These are phyloP conservation scores for Zoanthus sociatus DNA, from an alignment of 92 coral and sea anemone species.

Conservation along the genomic window DNA sequence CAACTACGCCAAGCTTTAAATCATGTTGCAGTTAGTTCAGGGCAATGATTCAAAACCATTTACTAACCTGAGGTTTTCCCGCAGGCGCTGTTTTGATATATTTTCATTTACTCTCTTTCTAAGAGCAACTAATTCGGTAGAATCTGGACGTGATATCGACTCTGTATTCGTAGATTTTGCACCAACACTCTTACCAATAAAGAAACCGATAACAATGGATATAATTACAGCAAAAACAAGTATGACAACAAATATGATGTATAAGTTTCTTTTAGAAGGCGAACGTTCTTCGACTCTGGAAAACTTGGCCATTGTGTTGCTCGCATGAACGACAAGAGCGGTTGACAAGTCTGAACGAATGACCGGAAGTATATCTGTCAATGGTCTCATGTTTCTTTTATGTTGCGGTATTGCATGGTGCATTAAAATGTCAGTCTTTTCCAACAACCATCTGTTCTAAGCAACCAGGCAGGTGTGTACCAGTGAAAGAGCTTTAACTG, in stretches of 20 bases:
- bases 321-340: no score
- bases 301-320: slow-evolving; percentile 14
- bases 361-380: no score
- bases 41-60: background rate
- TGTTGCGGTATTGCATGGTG: no score
- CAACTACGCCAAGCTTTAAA: no score
- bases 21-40: no score
- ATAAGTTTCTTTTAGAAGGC: background rate
- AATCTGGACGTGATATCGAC: slow-evolving; percentile 8
- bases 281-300: background rate
- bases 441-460: no score
- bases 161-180: background rate
- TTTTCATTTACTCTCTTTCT: slow-evolving; percentile 63
- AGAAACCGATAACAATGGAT: slow-evolving; percentile 67
- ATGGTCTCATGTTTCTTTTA: no score
- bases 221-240: slow-evolving; percentile 46
- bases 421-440: no score
- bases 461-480: no score
- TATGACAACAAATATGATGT: background rate
- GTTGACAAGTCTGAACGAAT: no score
- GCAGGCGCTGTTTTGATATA: slow-evolving; percentile 66
- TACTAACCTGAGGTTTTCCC: slow-evolving; percentile 68
- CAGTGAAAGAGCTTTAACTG: no score
- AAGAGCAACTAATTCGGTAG: slow-evolving; percentile 40
- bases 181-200: slow-evolving; percentile 62